Base-by-base conservation (phyloP, 2,797 vertebrate genomes). In the Mareca strepera region DNA sequence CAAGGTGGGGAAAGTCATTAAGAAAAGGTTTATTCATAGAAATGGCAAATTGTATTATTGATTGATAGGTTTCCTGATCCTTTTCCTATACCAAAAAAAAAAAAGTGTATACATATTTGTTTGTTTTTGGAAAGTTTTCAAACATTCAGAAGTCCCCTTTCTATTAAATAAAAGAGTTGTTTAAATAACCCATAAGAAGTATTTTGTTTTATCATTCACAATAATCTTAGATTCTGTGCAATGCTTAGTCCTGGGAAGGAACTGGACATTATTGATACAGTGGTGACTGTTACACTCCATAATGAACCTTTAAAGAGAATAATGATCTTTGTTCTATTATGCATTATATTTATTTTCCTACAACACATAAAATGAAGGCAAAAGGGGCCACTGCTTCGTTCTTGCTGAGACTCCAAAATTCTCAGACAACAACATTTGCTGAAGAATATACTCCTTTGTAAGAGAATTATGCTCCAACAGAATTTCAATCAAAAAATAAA, bases 21-120 rank as follows among this genome's bases (percentile, higher is more conserved):
- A 55, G 29, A 79, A 94, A 82, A 81, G 15, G 35, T 75, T 88
- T 86, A 91, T 91, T 83, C 50, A 81, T 43, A 83, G 69, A 91
- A 95, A 86, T 56, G 25, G 17, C 3, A 88, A 91, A 90, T 52
- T 37, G 59, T 81, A 69, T 90, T 93, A 78, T 69, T 83, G 58
- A 83, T 92, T 81, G 11, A 28, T 13, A 76, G 12, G 18, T 63
- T 93, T 94, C 20, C 29, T 73, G 44, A 69, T 80, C 35, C 28
- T 86, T 78, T 31, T 10, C 7, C n/a, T 73, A 78, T 88, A 17
- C 13, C 43, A 81, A n/a, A 44, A 44, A 44, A 43, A 55, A 33
- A 7, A 16, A 48, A 48, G 23, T 50, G 25, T 50, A 25, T 25
- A 50, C 23, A 25, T 43, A 75, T 35, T 76, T 82, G 2, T 56